Evolutionary conservation across 2,113 vertebrate genomes (phyloP), one percentile per base, ranked within the genome.

Genomic region (Verasper variegatus): DNA sequence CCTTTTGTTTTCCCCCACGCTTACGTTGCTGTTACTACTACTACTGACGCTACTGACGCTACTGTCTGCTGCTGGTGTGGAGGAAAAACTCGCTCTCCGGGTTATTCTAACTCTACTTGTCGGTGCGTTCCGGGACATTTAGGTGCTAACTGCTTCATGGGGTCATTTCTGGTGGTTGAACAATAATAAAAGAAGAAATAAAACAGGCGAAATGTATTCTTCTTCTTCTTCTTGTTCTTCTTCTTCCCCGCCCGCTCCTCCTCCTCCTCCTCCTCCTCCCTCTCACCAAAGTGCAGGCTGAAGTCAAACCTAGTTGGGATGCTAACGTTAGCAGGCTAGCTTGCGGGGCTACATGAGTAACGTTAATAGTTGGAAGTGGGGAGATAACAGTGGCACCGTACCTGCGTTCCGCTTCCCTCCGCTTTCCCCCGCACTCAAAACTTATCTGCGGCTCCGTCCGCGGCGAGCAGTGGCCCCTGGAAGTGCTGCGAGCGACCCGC

Each of bases 281-380:
- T 45, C 15, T 74, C 68, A 49, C 26, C n/a, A 74, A 81, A 87
- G 82, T 83, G 71, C 61, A 61, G 26, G 8, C 56, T 61, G 12
- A 65, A 86, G 73, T 78, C 84, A 15, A 20, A 62, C 70, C 70
- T 17, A 77, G 73, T 89, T 23, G 75, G 72, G 86, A 86, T 83
- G 92, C 91, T 92, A 93, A 64, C 82, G 71, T 86, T 93, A 93
- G 92, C 92, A 72, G 6, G 55, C 74, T 93, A 93, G 92, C 92
- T 91, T 55, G 68, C 59, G 70, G 88, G 70, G 88, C 74, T 85
- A 91, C 89, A 88, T 86, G 82, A 86, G 91, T 92, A 91, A 92
- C 90, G 90, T 23, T 45, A 73, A 10, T 85, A 93, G 88, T 92
- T 90, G 70, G 40, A 83, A 93, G 92, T 91, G 13, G 75, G 65